Conservation (phyloP, 2,888 invertebrate genomes). For the Drosophila infuscata region DNA sequence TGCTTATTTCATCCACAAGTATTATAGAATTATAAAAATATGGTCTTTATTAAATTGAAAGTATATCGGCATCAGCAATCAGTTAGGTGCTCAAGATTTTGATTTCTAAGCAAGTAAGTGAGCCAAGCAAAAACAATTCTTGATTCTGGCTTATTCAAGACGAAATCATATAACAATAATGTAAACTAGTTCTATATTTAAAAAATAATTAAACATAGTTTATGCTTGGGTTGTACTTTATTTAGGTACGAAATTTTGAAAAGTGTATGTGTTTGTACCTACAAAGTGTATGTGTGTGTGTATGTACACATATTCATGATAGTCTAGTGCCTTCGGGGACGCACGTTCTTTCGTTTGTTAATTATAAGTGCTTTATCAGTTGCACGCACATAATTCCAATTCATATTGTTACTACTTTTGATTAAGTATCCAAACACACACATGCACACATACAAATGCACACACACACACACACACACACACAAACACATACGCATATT, state of each 20-base stretch:
- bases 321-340: slow-evolving; percentile 5
- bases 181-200: neutral
- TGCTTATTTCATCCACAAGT: neutral
- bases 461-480: neutral
- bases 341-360: slow-evolving; percentile 41
- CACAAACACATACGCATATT: neutral
- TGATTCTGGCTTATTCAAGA: too few relatives aligned
- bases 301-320: neutral
- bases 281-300: neutral
- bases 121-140: too few relatives aligned
- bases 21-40: neutral
- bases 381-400: slow-evolving; percentile 38
- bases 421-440: slow-evolving; percentile 20
- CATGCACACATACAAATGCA: too few relatives aligned
- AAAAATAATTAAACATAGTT: neutral
- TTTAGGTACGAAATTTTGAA: neutral
- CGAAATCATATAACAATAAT: neutral
- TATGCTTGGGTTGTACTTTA: neutral
- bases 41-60: neutral
- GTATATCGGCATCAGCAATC: neutral
- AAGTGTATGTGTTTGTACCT: neutral
- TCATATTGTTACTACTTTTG: slow-evolving; percentile 27
- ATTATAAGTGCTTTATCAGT: slow-evolving; percentile 42
- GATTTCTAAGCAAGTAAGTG: neutral
- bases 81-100: neutral